phyloP scores from a whole-genome alignment of 37 sponge, comb jelly and placozoan species.

The Dysidea cf. avara region DNA sequence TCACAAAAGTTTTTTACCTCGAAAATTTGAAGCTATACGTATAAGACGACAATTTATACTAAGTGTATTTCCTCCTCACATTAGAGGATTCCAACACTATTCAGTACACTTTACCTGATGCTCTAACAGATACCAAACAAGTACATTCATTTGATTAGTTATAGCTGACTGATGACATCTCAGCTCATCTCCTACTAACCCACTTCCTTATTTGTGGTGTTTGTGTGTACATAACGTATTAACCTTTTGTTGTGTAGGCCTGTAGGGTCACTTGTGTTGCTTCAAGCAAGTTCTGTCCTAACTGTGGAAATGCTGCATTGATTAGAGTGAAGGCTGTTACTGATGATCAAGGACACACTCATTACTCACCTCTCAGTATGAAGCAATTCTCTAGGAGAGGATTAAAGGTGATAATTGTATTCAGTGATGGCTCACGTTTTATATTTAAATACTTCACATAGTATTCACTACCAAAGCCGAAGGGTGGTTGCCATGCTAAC shows the following conservation, averaged over 20 bases:
- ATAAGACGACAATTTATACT: too few species aligned
- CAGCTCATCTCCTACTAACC: too few species aligned
- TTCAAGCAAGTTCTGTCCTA: constrained; percentile 68
- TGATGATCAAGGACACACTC: constrained; percentile 61
- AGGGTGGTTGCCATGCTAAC: constrained; percentile 86
- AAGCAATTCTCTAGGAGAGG: constrained; percentile 90
- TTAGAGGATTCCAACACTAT: too few species aligned
- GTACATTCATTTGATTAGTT: too few species aligned
- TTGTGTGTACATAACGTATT: background rate
- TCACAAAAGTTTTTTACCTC: too few species aligned
- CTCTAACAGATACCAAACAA: too few species aligned
- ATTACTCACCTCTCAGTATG: constrained; percentile 56
- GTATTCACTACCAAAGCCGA: constrained; percentile 88
- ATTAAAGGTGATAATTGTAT: constrained; percentile 64
- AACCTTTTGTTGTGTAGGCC: constrained; percentile 16
- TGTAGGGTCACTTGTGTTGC: constrained; percentile 65
- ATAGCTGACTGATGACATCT: too few species aligned
- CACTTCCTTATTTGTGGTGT: background rate
- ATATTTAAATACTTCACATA: constrained; percentile 28
- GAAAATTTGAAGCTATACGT: too few species aligned
- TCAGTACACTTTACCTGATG: too few species aligned
- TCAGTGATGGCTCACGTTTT: too few species aligned
- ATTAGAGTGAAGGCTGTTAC: constrained; percentile 63
- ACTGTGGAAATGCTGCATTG: constrained; percentile 90
- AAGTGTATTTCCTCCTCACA: too few species aligned